A percentile compares a stretch with the other conserved stretches of the same genome.
phyloP scores from a whole-genome alignment of 2,888 invertebrate genomes.

The Agrotis segetum region DNA sequence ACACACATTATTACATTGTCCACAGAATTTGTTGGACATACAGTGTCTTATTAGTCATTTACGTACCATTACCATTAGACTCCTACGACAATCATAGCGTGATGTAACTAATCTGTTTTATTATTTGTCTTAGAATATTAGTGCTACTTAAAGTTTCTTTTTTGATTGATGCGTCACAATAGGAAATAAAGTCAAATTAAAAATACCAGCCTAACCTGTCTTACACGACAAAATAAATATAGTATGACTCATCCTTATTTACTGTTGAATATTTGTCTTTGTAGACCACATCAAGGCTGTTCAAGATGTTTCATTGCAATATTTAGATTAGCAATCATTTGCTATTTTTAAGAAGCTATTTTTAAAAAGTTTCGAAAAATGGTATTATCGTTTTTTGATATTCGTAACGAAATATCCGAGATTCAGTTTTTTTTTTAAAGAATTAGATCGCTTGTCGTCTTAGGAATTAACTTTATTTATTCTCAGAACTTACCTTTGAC shows the following conservation, averaged over 20 bases:
- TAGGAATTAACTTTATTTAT: not conserved
- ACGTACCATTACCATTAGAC: not conserved
- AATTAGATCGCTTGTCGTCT: not conserved
- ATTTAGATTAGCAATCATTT: not conserved
- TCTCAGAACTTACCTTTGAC: constrained; percentile 89
- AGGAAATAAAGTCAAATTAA: not conserved
- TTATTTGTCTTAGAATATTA: not conserved
- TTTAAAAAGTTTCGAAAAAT: too few species aligned
- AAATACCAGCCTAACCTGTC: constrained; percentile 7
- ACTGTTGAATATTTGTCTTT: constrained; percentile 1
- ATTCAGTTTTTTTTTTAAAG: not conserved
- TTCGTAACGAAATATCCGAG: not conserved
- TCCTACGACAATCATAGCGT: constrained; percentile 16
- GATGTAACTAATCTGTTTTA: not conserved
- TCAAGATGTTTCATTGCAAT: not conserved
- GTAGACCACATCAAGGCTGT: not conserved
- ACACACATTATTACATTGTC: not conserved
- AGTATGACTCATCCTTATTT: constrained; percentile 15
- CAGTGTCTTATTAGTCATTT: not conserved
- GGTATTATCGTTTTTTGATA: not conserved
- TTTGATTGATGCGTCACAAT: not conserved
- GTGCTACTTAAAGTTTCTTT: not conserved
- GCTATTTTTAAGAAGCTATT: not conserved
- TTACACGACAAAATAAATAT: not conserved
- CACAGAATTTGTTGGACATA: not conserved